Base-by-base conservation (phyloP, 2,888 invertebrate species). In the Cheilosia variabilis region DNA sequence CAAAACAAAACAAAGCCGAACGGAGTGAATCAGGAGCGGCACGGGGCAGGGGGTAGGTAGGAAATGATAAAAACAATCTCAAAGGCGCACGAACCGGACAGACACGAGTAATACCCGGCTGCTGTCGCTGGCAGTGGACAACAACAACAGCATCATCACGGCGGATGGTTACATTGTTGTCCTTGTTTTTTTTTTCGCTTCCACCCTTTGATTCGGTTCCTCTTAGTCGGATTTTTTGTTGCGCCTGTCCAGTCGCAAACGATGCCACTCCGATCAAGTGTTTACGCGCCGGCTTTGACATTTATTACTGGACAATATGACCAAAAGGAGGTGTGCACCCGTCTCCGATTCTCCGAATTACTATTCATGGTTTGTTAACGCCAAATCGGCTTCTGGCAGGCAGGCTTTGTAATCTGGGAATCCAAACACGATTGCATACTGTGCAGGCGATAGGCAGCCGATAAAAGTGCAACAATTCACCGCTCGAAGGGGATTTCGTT, bases 1-100 rank as follows among this genome's bases (percentile, higher is more conserved):
- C 52, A 77, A 69, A 80, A 34, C 76, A 66, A 77, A 86, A 86
- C 76, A 66, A 77, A 86, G 81, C 71, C 62, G 68, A 57, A 75
- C 24, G 45, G 41, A 17, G 41, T 53, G 22, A 10, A 45, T 24
- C n/a, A 22, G 63, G 22, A 22, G 10, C 6, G 37, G 50, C 37
- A 37, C 37, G 13, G 37, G 13, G 13, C 10, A 37, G 43, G 31
- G 43, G 31, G 9, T 31, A 31, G 31, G 31, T 7, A 37, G 52
- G 22, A n/a, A 37, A 43, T 31, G 34, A 62, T 22, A 66, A 68
- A 81, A 81, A 73, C 55, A 63, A 62, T 65, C 71, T 77, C 55
- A 78, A 81, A 81, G 52, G 55, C 65, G 62, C 27, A 41, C 58
- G 62, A 19, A 41, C 65, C 15, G 73, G 57, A 63, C 72, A 43